Conservation (phyloP, 2,113 vertebrate genomes). For the Stercorarius parasiticus region DNA sequence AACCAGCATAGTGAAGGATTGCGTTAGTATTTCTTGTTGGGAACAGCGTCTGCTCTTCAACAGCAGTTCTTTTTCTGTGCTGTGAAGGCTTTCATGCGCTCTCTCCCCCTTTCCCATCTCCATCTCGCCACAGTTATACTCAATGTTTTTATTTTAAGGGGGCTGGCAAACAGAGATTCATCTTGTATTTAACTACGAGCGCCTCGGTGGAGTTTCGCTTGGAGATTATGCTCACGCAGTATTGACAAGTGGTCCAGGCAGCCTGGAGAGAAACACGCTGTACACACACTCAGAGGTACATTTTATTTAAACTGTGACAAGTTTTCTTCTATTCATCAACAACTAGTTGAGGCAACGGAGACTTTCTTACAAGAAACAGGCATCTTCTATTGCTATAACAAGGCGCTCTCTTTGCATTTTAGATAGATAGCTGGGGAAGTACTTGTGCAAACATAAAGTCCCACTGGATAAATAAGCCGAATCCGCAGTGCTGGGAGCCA, state of each 20-base stretch:
- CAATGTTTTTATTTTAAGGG: neutral
- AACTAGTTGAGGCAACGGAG: neutral
- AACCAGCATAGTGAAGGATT: neutral
- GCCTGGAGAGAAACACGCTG: neutral
- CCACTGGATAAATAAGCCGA: neutral
- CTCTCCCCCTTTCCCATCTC: neutral
- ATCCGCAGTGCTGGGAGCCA: neutral
- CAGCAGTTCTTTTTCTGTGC: neutral
- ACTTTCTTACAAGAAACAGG: neutral
- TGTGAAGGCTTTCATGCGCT: fast-evolving
- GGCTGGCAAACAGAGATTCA: neutral
- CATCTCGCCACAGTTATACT: neutral
- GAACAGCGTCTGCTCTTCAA: neutral
- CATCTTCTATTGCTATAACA: neutral
- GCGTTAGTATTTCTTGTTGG: neutral
- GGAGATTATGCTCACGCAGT: fast-evolving
- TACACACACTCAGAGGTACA: neutral
- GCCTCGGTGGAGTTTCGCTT: neutral
- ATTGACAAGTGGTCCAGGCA: neutral
- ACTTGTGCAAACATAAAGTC: neutral
- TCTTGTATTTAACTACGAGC: neutral
- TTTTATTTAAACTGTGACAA: neutral
- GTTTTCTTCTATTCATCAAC: neutral
- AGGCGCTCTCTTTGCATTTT: neutral
- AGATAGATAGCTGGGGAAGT: neutral